These are phyloP conservation scores for Magallana gigas DNA, from an alignment of 1,140 invertebrate species.

Conservation along the genomic window DNA sequence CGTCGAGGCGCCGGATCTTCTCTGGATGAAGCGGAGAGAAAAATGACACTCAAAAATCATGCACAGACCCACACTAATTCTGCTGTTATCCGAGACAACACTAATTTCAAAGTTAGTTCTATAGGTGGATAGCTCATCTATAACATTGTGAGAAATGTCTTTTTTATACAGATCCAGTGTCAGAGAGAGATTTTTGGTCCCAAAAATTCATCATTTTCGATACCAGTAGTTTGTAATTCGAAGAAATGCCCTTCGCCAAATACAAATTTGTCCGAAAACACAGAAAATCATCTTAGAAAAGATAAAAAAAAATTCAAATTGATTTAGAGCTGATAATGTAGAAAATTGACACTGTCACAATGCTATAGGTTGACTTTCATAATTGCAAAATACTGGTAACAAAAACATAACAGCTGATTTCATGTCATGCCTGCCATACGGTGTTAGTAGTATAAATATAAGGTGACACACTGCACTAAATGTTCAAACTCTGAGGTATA, in stretches of 20 bases:
- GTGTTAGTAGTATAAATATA: conserved; percentile 15
- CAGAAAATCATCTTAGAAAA: too few species aligned
- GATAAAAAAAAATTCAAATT: too few species aligned
- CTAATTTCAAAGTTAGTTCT: conserved; percentile 1
- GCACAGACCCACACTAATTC: neutral
- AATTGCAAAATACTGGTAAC: conserved; percentile 48
- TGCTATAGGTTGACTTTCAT: conserved; percentile 37
- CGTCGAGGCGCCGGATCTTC: conserved; percentile 50
- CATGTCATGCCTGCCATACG: conserved; percentile 32
- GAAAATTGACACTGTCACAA: conserved; percentile 20
- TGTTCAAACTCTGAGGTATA: neutral
- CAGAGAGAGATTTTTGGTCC: neutral
- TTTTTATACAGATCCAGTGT: neutral
- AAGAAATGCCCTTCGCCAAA: neutral
- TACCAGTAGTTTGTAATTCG: conserved; percentile 32
- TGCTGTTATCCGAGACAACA: conserved; percentile 11
- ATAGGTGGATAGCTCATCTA: neutral
- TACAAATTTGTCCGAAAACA: neutral
- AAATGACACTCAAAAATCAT: conserved; percentile 37
- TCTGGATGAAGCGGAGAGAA: conserved; percentile 30
- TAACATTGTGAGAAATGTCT: conserved; percentile 31
- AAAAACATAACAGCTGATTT: conserved; percentile 34
- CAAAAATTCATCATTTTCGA: neutral
- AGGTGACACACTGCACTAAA: conserved; percentile 8
- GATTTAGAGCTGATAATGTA: too few species aligned